Conservation (phyloP, 2,797 vertebrate species). For the Bradypodion pumilum region DNA sequence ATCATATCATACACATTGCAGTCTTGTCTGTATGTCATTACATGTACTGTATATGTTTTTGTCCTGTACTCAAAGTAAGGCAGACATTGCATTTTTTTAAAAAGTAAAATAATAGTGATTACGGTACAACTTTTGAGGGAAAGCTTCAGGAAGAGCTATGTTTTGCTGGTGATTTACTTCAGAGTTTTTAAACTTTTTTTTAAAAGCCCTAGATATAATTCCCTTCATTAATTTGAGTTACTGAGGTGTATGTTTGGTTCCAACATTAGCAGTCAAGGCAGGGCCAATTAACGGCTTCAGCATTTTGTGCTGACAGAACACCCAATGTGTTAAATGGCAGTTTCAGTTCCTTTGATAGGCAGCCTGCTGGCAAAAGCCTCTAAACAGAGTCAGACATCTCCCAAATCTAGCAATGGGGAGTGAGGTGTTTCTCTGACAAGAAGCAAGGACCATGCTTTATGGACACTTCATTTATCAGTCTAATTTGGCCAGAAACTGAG, state of each 20-base stretch:
- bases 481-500: constrained; percentile 15
- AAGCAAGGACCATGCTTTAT: constrained; percentile 53
- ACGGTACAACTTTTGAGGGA: constrained; percentile 7
- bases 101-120: not conserved
- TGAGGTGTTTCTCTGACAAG: constrained; percentile 69
- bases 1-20: no score
- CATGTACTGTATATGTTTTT: not conserved
- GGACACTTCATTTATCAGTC: constrained; percentile 62
- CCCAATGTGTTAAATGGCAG: constrained; percentile 61
- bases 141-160: not conserved
- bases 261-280: not conserved
- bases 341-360: constrained; percentile 49
- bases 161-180: constrained; percentile 28
- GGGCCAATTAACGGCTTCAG: constrained; percentile 38
- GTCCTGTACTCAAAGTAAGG: not conserved
- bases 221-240: constrained; percentile 9
- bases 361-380: constrained; percentile 53
- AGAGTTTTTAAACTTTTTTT: constrained; percentile 9
- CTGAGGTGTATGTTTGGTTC: constrained; percentile 25
- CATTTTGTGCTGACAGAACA: constrained; percentile 68
- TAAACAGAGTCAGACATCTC: constrained; percentile 67
- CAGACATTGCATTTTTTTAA: not conserved
- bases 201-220: not conserved
- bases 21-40: not conserved
- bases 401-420: constrained; percentile 50